Conservation (phyloP, 1,140 invertebrate species). For the Drosophila sucinea region DNA sequence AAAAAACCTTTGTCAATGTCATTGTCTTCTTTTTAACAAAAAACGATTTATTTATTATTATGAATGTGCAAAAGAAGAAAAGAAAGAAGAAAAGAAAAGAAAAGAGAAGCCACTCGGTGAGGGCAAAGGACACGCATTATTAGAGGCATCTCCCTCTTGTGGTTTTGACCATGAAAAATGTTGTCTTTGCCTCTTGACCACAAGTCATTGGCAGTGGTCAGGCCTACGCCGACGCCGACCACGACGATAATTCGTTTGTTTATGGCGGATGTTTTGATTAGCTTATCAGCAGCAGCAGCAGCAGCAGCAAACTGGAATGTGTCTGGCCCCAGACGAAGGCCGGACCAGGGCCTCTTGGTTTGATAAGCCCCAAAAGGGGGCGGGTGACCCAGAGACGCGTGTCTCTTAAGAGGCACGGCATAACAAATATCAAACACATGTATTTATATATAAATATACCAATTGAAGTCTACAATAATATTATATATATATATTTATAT, state of each 20-base stretch:
- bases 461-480: conserved; percentile 25
- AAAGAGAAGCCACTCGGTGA: not conserved
- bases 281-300: conserved; percentile 31
- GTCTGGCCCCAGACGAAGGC: conserved; percentile 40
- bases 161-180: conserved; percentile 16
- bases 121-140: conserved; percentile 6
- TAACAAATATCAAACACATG: conserved; percentile 33
- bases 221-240: conserved; percentile 40
- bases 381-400: conserved; percentile 14
- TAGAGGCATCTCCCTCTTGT: conserved; percentile 11
- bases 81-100: not conserved
- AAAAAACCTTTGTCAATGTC: conserved; percentile 10
- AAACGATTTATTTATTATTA: conserved; percentile 12
- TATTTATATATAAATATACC: conserved; percentile 59
- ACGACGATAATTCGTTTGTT: conserved; percentile 58
- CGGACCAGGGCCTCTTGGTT: conserved; percentile 9
- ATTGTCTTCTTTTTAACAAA: not conserved
- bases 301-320: not conserved
- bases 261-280: conserved; percentile 68
- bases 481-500: conserved; percentile 7
- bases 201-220: conserved; percentile 69
- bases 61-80: not conserved
- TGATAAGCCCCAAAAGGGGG: conserved; percentile 40
- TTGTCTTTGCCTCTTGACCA: conserved; percentile 8
- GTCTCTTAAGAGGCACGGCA: not conserved